Evolutionary conservation across 2,113 vertebrate genomes (phyloP).

Genomic region (Oreochromis niloticus): DNA sequence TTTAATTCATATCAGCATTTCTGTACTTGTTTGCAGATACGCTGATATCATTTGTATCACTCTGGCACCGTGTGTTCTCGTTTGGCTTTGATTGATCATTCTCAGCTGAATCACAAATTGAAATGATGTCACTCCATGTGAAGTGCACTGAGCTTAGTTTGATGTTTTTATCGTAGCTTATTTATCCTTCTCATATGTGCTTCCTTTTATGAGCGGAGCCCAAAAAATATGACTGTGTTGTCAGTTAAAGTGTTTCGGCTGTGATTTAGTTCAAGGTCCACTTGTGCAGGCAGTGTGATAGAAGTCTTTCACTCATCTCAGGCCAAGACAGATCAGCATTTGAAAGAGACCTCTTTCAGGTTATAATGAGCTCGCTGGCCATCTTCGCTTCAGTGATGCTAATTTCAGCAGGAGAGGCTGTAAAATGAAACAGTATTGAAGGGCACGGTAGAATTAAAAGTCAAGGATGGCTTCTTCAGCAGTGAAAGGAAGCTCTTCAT

Average conservation of each 20-base stretch:
- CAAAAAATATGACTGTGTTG: not conserved
- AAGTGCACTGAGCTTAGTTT: not conserved
- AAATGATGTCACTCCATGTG: not conserved
- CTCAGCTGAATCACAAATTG: not conserved
- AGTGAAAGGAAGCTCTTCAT: not conserved
- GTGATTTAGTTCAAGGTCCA: slow-evolving; percentile 25
- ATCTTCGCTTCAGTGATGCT: not conserved
- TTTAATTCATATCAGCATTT: not conserved
- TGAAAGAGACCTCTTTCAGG: slow-evolving; percentile 34
- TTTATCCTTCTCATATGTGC: not conserved
- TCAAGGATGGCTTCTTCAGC: not conserved
- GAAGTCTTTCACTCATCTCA: slow-evolving; percentile 35
- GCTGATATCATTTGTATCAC: not conserved
- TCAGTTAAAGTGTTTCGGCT: not conserved
- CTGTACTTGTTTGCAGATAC: not conserved
- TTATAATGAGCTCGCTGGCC: slow-evolving; percentile 36
- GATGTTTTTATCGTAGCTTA: not conserved
- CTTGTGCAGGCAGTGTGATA: slow-evolving; percentile 1
- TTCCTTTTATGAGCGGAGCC: slow-evolving; percentile 8
- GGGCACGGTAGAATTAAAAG: not conserved
- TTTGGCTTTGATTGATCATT: not conserved
- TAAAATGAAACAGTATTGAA: not conserved
- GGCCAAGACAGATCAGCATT: slow-evolving; percentile 18
- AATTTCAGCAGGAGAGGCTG: not conserved
- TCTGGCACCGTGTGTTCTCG: not conserved